Percentiles rank a stretch among this genome's conserved stretches.
phyloP scores from a whole-genome alignment of 2,797 vertebrate genomes.

The Parauchenoglanis ngamensis region DNA sequence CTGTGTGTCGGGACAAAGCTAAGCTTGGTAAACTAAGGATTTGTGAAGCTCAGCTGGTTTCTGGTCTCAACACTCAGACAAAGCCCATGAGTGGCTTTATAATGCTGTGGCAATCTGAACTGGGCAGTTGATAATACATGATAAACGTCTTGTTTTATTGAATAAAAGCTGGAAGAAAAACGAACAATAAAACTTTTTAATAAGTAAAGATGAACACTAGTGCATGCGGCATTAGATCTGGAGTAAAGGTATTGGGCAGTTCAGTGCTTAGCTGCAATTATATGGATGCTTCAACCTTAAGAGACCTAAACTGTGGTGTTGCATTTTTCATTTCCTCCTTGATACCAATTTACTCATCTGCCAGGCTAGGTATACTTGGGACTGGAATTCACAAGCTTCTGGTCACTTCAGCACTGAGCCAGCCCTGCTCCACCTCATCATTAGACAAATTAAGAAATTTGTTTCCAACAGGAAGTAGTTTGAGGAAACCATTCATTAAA shows the following conservation, averaged over 20 bases:
- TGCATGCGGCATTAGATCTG: background rate
- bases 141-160: background rate
- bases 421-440: background rate
- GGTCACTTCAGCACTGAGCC: background rate
- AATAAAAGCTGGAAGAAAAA: background rate
- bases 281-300: background rate
- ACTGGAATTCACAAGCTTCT: background rate
- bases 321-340: background rate
- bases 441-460: too few species aligned
- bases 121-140: background rate
- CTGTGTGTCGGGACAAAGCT: background rate
- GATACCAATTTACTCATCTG: background rate
- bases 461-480: background rate
- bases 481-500: background rate
- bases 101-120: too few species aligned
- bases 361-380: background rate
- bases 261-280: background rate
- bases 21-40: background rate
- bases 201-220: background rate
- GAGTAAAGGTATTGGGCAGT: background rate
- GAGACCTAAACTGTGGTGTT: background rate
- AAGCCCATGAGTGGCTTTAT: background rate
- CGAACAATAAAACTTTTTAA: background rate
- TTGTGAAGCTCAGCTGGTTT: conserved; percentile 11
- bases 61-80: background rate